phyloP scores from a whole-genome alignment of 2,113 vertebrate species.

The Carassius auratus region DNA sequence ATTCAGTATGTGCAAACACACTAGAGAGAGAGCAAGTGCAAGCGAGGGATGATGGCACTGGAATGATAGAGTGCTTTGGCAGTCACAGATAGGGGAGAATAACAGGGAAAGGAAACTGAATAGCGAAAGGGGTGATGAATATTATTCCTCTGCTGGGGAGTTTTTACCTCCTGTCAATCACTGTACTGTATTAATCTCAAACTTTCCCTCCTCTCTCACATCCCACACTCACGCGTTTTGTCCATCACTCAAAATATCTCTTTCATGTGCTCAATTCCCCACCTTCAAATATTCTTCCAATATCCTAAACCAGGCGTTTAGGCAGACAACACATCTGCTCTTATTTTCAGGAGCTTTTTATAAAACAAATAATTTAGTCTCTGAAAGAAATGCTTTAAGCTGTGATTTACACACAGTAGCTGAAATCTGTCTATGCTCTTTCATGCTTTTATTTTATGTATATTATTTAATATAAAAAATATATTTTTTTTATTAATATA shows the following conservation, averaged over 20 bases:
- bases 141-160: slow-evolving; percentile 62
- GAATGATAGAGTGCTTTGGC: slow-evolving; percentile 33
- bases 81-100: slow-evolving; percentile 55
- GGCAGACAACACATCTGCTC: slow-evolving; percentile 8
- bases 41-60: slow-evolving; percentile 25
- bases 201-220: slow-evolving; percentile 54
- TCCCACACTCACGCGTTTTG: slow-evolving; percentile 25
- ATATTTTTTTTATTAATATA: not conserved
- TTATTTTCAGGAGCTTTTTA: slow-evolving; percentile 5
- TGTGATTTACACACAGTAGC: not conserved
- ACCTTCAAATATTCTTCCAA: slow-evolving; percentile 25
- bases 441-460: not conserved
- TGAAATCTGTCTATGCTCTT: not conserved
- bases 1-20: slow-evolving; percentile 27
- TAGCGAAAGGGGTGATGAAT: slow-evolving; percentile 64
- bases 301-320: not conserved
- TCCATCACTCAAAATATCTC: slow-evolving; percentile 27
- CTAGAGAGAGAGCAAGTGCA: slow-evolving; percentile 7
- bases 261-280: slow-evolving; percentile 2
- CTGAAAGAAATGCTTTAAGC: not conserved
- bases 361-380: not conserved
- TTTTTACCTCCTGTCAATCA: slow-evolving; percentile 67
- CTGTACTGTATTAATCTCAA: slow-evolving; percentile 65
- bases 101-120: slow-evolving; percentile 56
- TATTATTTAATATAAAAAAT: not conserved